Conservation (phyloP, 2,888 invertebrate genomes). For the Microplitis manilae region DNA sequence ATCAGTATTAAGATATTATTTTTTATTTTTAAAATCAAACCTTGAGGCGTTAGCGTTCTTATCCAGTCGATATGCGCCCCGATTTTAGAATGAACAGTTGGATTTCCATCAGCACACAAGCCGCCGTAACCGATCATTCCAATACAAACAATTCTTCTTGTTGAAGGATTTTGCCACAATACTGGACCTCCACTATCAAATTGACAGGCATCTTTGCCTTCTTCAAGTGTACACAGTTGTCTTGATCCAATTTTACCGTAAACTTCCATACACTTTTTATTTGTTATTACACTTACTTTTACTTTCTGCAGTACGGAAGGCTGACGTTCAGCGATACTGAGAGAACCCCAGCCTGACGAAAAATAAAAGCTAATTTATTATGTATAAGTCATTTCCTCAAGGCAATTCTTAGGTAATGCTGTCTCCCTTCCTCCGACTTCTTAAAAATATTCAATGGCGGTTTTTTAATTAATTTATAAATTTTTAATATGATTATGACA, state of each 20-base stretch:
- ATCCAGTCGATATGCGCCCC: slow-evolving; percentile 76
- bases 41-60: slow-evolving; percentile 50
- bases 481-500: not conserved
- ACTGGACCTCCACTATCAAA: slow-evolving; percentile 75
- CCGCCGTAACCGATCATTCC: slow-evolving; percentile 76
- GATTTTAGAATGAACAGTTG: slow-evolving; percentile 76
- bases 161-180: slow-evolving; percentile 72
- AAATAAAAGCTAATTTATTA: not conserved
- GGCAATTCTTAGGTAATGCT: too few relatives aligned
- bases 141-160: slow-evolving; percentile 57
- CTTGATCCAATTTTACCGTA: slow-evolving; percentile 49
- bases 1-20: not conserved
- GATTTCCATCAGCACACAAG: slow-evolving; percentile 73
- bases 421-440: too few relatives aligned
- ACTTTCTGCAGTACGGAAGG: slow-evolving; percentile 74
- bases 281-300: slow-evolving; percentile 73
- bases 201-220: slow-evolving; percentile 76
- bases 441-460: too few relatives aligned
- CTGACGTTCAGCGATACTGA: slow-evolving; percentile 72
- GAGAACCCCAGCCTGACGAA: slow-evolving; percentile 77
- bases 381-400: too few relatives aligned
- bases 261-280: slow-evolving; percentile 67
- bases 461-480: not conserved
- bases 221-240: slow-evolving; percentile 73
- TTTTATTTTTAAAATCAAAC: slow-evolving; percentile 41